phyloP scores from a whole-genome alignment of 2,888 invertebrate species.

The Torymus auratus region DNA sequence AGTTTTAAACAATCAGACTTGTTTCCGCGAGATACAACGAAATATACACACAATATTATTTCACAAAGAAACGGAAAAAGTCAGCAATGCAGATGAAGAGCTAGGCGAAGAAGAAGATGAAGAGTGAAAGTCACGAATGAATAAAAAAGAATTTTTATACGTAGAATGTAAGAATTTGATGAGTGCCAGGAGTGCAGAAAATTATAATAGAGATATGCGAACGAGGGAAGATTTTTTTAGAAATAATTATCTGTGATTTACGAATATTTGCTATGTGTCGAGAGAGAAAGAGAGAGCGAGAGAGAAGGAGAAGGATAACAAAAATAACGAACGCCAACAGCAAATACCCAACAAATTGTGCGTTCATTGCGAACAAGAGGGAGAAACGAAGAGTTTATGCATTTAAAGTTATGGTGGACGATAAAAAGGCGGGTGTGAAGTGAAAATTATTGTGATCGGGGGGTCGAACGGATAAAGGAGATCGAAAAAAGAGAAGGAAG shows the following conservation, averaged over 20 bases:
- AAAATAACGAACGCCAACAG: conserved; percentile 14
- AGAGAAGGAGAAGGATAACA: conserved; percentile 4
- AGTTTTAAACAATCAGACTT: conserved; percentile 16
- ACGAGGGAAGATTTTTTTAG: conserved; percentile 58
- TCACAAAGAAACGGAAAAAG: conserved; percentile 26
- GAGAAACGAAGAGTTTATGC: conserved; percentile 52
- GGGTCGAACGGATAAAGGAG: conserved; percentile 17
- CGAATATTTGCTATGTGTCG: conserved; percentile 49
- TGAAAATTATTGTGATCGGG: conserved; percentile 57
- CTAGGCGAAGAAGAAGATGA: conserved; percentile 16
- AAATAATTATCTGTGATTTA: conserved; percentile 67
- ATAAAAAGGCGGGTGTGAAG: conserved; percentile 24
- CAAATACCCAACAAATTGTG: conserved; percentile 40
- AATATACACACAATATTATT: conserved; percentile 37
- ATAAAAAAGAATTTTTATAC: conserved; percentile 66
- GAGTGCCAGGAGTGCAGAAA: conserved; percentile 66
- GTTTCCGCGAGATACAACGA: conserved; percentile 54
- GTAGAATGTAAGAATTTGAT: conserved; percentile 70
- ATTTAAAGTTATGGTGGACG: conserved; percentile 53
- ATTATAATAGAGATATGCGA: conserved; percentile 53
- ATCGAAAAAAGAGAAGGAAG: conserved; percentile 10
- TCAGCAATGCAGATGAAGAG: neutral
- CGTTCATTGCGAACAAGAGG: conserved; percentile 19
- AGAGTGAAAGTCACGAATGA: conserved; percentile 32
- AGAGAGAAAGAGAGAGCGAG: neutral